Evolutionary conservation across 2,888 invertebrate species (phyloP).

Genomic region (Pammene fasciana): DNA sequence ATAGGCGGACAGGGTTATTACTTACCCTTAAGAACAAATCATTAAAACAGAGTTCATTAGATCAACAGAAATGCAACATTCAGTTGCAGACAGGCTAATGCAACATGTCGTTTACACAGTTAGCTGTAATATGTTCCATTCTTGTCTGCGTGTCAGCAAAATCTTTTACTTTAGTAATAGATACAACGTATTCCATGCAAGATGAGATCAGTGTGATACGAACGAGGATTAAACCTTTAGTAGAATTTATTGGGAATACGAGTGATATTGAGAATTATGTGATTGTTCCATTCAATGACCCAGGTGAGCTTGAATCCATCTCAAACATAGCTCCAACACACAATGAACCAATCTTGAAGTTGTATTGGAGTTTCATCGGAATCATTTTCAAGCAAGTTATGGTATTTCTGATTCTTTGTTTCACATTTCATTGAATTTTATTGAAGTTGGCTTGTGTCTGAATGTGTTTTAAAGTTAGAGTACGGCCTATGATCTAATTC

Average conservation of each 20-base stretch:
- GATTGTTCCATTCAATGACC: constrained; percentile 47
- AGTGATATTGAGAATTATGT: constrained; percentile 44
- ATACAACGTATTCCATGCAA: constrained; percentile 61
- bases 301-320: no score
- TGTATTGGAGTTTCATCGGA: no score
- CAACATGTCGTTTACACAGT: constrained; percentile 29
- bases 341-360: no score
- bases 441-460: no score
- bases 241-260: neutral
- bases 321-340: no score
- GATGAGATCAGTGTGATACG: constrained; percentile 56
- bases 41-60: constrained; percentile 5
- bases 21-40: constrained; percentile 25
- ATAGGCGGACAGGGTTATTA: no score
- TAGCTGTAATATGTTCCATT: constrained; percentile 10
- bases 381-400: no score
- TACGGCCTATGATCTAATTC: no score
- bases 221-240: neutral
- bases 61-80: constrained; percentile 1
- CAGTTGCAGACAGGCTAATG: neutral
- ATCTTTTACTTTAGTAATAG: constrained; percentile 64
- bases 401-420: no score
- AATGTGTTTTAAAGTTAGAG: no score
- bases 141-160: constrained; percentile 38
- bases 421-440: no score